Conservation (phyloP, 2,797 vertebrate species). For the Lutjanus argentimaculatus region DNA sequence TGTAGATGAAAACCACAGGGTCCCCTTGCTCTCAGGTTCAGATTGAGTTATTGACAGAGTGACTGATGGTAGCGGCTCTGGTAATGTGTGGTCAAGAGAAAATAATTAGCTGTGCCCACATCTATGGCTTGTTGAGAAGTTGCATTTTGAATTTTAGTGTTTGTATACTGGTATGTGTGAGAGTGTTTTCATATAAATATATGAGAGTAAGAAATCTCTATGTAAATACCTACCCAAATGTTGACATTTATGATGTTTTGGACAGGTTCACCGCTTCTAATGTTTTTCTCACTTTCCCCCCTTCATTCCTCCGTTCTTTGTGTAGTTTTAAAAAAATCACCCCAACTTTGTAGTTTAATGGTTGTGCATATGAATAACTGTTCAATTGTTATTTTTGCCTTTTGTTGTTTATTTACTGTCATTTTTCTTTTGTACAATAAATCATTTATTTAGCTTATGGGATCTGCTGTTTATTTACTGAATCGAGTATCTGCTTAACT, state of each 20-base stretch:
- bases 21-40: slow-evolving; percentile 86
- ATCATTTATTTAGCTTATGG: slow-evolving; percentile 91
- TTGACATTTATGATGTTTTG: slow-evolving; percentile 85
- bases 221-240: slow-evolving; percentile 87
- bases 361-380: slow-evolving; percentile 88
- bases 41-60: slow-evolving; percentile 80
- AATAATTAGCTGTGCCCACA: slow-evolving; percentile 79
- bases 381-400: slow-evolving; percentile 85
- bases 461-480: slow-evolving; percentile 51
- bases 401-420: slow-evolving; percentile 88
- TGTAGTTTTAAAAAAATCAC: slow-evolving; percentile 86
- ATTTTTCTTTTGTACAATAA: slow-evolving; percentile 95
- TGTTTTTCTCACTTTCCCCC: slow-evolving; percentile 77
- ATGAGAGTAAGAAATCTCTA: slow-evolving; percentile 83
- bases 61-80: slow-evolving; percentile 81
- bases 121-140: slow-evolving; percentile 77
- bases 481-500: background rate
- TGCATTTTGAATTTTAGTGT: slow-evolving; percentile 80
- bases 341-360: slow-evolving; percentile 88
- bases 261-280: slow-evolving; percentile 89
- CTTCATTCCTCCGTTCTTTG: slow-evolving; percentile 84
- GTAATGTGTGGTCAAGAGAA: slow-evolving; percentile 74
- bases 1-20: slow-evolving; percentile 82
- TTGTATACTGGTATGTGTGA: slow-evolving; percentile 85
- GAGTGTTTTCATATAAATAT: slow-evolving; percentile 85